Conservation (phyloP, 2,888 invertebrate species). For the Theodoxus fluviatilis region DNA sequence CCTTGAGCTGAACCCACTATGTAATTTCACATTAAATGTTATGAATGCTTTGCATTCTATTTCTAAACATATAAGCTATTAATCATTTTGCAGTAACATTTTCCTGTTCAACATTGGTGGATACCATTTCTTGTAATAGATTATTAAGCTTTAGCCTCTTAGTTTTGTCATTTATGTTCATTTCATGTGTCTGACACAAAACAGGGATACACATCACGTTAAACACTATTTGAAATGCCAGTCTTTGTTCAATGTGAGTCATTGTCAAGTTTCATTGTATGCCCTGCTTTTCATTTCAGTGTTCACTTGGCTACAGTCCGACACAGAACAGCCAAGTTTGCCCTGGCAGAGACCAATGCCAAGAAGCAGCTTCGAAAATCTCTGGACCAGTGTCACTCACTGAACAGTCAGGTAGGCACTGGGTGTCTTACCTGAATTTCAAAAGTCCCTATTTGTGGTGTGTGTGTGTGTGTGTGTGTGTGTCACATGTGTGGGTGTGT, state of each 20-base stretch:
- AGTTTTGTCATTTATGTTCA: neutral
- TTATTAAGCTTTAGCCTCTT: neutral
- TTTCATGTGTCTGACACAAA: too few species aligned
- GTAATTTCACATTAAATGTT: too few species aligned
- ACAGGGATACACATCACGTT: too few species aligned
- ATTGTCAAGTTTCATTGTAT: neutral
- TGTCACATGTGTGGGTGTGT: too few species aligned
- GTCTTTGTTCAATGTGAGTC: too few species aligned
- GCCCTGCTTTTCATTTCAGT: constrained; percentile 35
- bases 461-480: too few species aligned
- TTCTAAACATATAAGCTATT: neutral
- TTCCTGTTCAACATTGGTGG: too few species aligned
- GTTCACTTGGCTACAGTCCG: constrained; percentile 44
- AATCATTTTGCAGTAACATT: neutral
- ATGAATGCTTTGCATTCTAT: neutral
- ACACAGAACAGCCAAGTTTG: constrained; percentile 44
- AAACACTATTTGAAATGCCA: too few species aligned
- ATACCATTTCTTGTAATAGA: constrained; percentile 1
- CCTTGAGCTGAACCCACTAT: neutral
- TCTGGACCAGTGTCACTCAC: constrained; percentile 43
- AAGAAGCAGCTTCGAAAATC: constrained; percentile 44
- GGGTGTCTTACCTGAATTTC: neutral
- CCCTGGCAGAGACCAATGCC: constrained; percentile 39
- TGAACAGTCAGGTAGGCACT: constrained; percentile 43
- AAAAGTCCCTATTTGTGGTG: too few species aligned